Conservation (phyloP, 2,888 invertebrate species). For the Trilocha varians region DNA sequence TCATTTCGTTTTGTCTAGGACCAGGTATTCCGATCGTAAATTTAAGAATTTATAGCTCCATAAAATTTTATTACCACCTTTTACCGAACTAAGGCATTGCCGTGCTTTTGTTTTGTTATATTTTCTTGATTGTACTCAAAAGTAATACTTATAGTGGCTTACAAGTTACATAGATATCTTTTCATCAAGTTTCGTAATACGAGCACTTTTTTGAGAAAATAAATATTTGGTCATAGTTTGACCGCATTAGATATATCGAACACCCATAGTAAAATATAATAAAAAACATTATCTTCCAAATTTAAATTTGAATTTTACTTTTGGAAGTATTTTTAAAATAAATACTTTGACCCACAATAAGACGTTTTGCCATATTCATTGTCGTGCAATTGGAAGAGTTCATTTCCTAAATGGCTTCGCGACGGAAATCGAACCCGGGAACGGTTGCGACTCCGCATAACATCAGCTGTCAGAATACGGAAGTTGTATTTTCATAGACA, state of each 20-base stretch:
- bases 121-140: too few species aligned
- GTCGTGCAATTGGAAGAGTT: not conserved
- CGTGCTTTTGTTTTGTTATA: not conserved
- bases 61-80: constrained; percentile 4
- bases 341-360: not conserved
- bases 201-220: too few species aligned
- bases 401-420: not conserved
- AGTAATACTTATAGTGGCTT: too few species aligned
- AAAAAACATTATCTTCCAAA: too few species aligned
- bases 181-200: too few species aligned
- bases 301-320: too few species aligned
- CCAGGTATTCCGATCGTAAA: constrained; percentile 1
- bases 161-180: too few species aligned
- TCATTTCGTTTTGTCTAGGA: not conserved
- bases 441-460: not conserved
- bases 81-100: constrained; percentile 1
- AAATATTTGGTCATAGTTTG: too few species aligned
- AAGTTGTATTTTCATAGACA: not conserved
- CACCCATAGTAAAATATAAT: too few species aligned
- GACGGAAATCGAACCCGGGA: not conserved
- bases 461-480: not conserved
- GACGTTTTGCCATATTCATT: not conserved
- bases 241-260: too few species aligned
- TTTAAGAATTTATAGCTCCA: not conserved
- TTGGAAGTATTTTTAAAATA: too few species aligned